These are phyloP conservation scores for Cyclura pinguis DNA, from an alignment of 2,797 vertebrate species.

Conservation along the genomic window DNA sequence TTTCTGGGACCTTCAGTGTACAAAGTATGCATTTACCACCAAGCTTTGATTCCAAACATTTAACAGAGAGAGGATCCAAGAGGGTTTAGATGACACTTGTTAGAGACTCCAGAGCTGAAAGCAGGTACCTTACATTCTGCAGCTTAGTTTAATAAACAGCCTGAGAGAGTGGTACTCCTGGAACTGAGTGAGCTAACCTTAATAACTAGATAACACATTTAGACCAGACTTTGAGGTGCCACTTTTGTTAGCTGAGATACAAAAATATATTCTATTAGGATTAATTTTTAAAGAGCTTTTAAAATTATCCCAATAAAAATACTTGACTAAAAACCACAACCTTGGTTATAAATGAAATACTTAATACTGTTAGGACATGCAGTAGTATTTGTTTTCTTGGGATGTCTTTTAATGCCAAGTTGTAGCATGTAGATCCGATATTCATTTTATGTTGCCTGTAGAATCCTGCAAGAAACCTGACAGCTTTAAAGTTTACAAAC, in stretches of 20 bases:
- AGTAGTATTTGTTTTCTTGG: background rate
- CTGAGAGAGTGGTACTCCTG: background rate
- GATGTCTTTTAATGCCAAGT: background rate
- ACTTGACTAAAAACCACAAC: background rate
- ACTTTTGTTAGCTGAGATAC: background rate
- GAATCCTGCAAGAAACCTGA: background rate
- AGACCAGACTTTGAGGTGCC: background rate
- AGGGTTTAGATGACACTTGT: background rate
- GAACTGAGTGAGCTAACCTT: background rate
- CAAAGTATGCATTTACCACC: background rate
- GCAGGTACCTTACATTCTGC: background rate
- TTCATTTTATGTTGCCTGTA: background rate
- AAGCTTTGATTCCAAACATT: background rate
- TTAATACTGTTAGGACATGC: background rate
- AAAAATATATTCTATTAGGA: background rate
- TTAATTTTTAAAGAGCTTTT: conserved; percentile 8
- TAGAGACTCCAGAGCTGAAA: background rate
- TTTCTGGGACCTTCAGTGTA: background rate
- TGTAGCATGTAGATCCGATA: background rate
- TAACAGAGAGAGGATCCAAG: background rate
- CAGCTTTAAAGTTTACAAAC: background rate
- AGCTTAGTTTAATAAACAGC: background rate
- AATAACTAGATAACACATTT: background rate
- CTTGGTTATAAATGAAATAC: background rate
- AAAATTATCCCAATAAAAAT: background rate